Evolutionary conservation across 2,113 vertebrate genomes (phyloP).

Genomic region (Brachypodius melanocephalos): DNA sequence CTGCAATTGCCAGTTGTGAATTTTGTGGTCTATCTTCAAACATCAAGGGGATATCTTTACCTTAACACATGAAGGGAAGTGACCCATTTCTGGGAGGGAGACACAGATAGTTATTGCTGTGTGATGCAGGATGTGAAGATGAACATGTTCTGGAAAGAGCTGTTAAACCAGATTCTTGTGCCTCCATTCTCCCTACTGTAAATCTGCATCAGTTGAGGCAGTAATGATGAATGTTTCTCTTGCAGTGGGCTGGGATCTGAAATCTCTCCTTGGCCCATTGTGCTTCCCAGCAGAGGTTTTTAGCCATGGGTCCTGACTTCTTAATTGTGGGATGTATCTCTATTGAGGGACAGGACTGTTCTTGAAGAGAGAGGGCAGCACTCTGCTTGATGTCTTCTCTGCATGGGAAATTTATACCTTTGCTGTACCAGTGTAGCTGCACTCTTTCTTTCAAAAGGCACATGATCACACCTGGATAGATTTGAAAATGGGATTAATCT

Average conservation of each 20-base stretch:
- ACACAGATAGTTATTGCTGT: rapidly evolving
- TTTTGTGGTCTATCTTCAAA: not conserved
- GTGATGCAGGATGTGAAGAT: not conserved
- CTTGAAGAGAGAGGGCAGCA: not conserved
- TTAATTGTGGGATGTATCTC: not conserved
- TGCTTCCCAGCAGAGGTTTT: not conserved
- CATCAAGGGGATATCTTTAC: not conserved
- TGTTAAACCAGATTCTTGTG: not conserved
- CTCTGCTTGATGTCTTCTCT: not conserved
- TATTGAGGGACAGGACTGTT: not conserved
- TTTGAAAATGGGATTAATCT: not conserved
- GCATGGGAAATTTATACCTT: not conserved
- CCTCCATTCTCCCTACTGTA: not conserved
- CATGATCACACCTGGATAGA: not conserved
- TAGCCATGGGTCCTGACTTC: not conserved
- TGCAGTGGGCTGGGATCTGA: not conserved
- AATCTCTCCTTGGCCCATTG: not conserved
- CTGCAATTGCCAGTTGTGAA: not conserved
- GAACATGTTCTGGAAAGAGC: not conserved
- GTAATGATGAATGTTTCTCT: not conserved
- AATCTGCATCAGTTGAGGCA: not conserved
- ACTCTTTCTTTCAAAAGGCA: not conserved
- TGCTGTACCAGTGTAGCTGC: not conserved
- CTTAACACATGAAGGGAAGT: not conserved
- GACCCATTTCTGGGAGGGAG: not conserved